Base-by-base conservation (phyloP, 2,113 vertebrate species). In the Clarias magur region DNA sequence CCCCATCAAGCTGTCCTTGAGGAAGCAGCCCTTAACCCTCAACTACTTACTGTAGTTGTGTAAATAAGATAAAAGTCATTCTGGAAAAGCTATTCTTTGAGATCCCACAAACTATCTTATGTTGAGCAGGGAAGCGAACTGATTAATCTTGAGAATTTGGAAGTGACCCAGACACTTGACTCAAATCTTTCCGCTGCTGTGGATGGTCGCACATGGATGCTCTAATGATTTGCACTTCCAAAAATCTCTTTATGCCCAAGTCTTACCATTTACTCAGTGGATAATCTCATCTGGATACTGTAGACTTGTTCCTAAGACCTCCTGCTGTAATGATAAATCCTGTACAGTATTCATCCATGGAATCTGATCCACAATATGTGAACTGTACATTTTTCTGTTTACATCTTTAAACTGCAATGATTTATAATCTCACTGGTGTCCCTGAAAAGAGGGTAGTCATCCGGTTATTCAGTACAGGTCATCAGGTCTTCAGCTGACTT, bases 171-270 rank as follows among this genome's bases (percentile, higher is more conserved):
- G 56, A 79, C 53, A 57, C 7, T 76, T 13, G 2, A 56, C 75
- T 27, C 53, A 78, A 56, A 54, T 13, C 2, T 53, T 57, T 27
- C 13, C 56, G 2, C n/a, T 54, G 25, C 53, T 56, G 75, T 79
- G 53, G 48, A 79, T 79, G 48, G 53, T 79, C 53, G 53, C 53
- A 79, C 48, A 79, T 79, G 48, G 53, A 79, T 27, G 53, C 53
- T 25, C 15, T 79, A 79, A 79, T 56, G n/a, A 79, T 56, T 79
- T 79, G 53, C n/a, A 79, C n/a, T 56, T 79, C 53, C 25, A 79
- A 79, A 79, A 79, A 79, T 79, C 53, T n/a, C 17, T 79, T 56
- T 57, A 16, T 56, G 12, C 11, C 23, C 75, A 79, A 27, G 25
- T 30, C 75, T 79, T n/a, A 17, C 25, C 6, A 12, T 56, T 79